Evolutionary conservation across 30 jellyfish, hydroid and myxozoan genomes (phyloP), one percentile per base, ranked within the genome.

Genomic region (Chironex yamaguchii): DNA sequence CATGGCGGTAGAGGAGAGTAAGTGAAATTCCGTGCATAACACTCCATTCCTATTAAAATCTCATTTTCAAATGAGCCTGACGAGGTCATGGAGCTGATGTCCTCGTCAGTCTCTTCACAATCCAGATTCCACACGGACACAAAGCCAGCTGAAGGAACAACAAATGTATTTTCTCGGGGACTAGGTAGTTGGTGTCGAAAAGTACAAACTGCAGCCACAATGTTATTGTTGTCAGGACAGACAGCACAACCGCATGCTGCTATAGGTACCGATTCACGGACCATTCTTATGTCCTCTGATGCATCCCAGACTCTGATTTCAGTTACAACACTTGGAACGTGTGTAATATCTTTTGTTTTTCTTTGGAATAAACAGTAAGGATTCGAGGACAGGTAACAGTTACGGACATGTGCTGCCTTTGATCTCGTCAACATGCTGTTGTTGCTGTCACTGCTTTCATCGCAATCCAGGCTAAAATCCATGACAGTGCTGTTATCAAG

Each of bases 1-100:
- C 95, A 85, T 31, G 74, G 62, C 2, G 95, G 95, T 49, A 51
- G 66, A 34, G 95, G 95, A 2, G 95, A 85, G 34, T 71, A 85
- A 29, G 95, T 85, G 33, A 85, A 85, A 29, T 68, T 27, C 11
- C 82, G 14, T 6, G 88, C 83, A 1, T 84, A 85, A 62, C 89
- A 85, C 13, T 48, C 14, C 20, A 68, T 81, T 42, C 62, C 20
- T 28, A 66, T 71, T 21, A 2, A 53, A 2, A 3, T 33, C 2
- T 24, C 53, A 27, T 27, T 27, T 4, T 21, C 53, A 29, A 53
- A 69, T 3, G 34, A 20, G 13, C 2, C 66, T 22, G 30, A 48
- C 3, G 29, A 28, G 25, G 42, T 31, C 9, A 36, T 12, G 0
- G 20, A 33, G 53, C 2, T 4, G 1, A 20, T 29, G 29, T 25